Evolutionary conservation across 2,888 invertebrate species (phyloP).

Genomic region (Nephrotoma appendiculata): DNA sequence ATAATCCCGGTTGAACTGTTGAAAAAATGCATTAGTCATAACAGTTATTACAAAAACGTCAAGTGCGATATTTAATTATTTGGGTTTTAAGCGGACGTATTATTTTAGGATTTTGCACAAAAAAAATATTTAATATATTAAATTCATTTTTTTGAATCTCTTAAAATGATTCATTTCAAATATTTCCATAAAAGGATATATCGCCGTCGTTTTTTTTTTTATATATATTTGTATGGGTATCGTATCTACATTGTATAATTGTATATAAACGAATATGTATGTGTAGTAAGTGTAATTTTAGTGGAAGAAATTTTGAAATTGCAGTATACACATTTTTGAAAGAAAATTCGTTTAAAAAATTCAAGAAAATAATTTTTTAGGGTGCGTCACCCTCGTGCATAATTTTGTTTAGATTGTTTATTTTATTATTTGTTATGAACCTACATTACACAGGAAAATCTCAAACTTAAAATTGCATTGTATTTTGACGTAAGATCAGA

Average conservation of each 20-base stretch:
- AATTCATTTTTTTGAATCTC: not conserved
- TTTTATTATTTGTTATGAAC: not conserved
- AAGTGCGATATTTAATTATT: not conserved
- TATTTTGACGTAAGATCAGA: not conserved
- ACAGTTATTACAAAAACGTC: not conserved
- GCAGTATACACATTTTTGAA: not conserved
- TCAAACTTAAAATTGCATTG: not conserved
- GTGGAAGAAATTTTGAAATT: not conserved
- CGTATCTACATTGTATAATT: not conserved
- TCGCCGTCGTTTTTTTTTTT: not conserved
- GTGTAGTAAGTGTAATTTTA: not conserved
- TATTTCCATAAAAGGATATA: slow-evolving; percentile 6
- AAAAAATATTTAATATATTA: not conserved
- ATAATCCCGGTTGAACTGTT: not conserved
- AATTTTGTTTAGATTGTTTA: not conserved
- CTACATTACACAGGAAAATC: not conserved
- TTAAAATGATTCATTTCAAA: slow-evolving; percentile 5
- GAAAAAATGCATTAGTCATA: slow-evolving; percentile 5
- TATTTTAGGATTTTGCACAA: not conserved
- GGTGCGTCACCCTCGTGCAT: not conserved
- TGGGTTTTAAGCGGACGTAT: not conserved
- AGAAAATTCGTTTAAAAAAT: not conserved
- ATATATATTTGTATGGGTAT: not conserved
- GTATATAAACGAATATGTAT: not conserved
- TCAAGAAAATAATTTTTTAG: not conserved